Percentiles rank a stretch among this genome's conserved stretches.
Conservation (phyloP, 2,888 invertebrate genomes). For the Tenthredo livida region DNA sequence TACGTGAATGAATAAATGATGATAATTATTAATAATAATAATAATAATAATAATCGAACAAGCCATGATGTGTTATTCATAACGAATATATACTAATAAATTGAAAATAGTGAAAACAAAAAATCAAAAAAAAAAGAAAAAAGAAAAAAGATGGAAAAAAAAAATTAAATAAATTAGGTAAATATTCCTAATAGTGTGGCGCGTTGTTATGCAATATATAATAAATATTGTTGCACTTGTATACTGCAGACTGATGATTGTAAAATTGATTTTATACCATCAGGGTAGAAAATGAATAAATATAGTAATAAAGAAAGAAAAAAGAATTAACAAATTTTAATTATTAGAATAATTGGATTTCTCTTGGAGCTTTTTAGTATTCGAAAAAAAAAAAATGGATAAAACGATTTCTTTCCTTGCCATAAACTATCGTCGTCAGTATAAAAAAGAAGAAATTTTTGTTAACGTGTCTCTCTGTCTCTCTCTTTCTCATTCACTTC, state of each 20-base stretch:
- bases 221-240: conserved; percentile 64
- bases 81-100: conserved; percentile 8
- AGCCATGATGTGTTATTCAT: conserved; percentile 23
- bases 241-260: conserved; percentile 67
- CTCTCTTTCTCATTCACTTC: neutral
- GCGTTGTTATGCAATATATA: conserved; percentile 64
- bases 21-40: conserved; percentile 21
- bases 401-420: neutral
- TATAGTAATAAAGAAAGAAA: no score
- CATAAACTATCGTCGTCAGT: neutral
- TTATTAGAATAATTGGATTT: neutral
- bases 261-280: conserved; percentile 54
- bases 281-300: conserved; percentile 11
- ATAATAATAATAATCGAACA: neutral
- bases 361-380: neutral
- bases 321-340: neutral
- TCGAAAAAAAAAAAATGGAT: neutral
- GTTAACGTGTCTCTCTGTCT: neutral
- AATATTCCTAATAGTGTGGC: conserved; percentile 19
- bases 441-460: neutral
- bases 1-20: conserved; percentile 29
- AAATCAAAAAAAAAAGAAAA: neutral
- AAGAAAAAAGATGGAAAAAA: no score
- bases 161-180: neutral
- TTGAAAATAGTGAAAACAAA: neutral